Base-by-base conservation (phyloP, 2,797 vertebrate genomes). In the Sebastes iracundus region DNA sequence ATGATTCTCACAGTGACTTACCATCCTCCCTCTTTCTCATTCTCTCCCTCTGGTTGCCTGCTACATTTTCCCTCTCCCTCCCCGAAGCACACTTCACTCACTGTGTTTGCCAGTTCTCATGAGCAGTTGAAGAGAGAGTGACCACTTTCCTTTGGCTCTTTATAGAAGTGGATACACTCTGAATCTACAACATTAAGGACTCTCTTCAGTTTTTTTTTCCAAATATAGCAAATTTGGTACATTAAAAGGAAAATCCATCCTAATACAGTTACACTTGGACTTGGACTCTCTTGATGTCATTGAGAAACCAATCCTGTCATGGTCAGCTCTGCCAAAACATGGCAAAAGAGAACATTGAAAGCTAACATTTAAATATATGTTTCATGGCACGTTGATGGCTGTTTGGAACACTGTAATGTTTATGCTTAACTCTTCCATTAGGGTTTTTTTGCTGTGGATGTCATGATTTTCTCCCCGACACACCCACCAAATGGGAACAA, bases 1-100 rank as follows among this genome's bases (percentile, higher is more conserved):
- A 90, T 77, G 77, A 93, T 95, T 95, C 92, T 94, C 94, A 95
- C 90, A 93, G 93, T 79, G 74, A 77, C 87, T 49, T 84, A 73
- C 84, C 88, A 82, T 89, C 84, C 81, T 88, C 72, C 77, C 82
- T 89, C 79, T 67, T 75, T 85, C 72, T 84, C 74, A 59, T 84
- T 87, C 87, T 82, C 80, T 83, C 87, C 71, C 79, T 87, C 77
- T 76, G 79, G 68, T 87, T 75, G 65, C 75, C 79, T 85, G 85
- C 80, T 87, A 83, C 65, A 81, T 63, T 84, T 82, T 83, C 82
- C 82, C 79, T 82, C 77, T 82, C 82, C 68, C 81, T 87, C 79
- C 81, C 82, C 61, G 22, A 85, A 85, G 77, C 83, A 81, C 88
- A 89, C 83, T 85, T 86, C 62, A 70, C 86, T 90, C 78, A 10